These are phyloP conservation scores for Leuciscus idus DNA, from an alignment of 2,113 vertebrate genomes.

Conservation along the genomic window DNA sequence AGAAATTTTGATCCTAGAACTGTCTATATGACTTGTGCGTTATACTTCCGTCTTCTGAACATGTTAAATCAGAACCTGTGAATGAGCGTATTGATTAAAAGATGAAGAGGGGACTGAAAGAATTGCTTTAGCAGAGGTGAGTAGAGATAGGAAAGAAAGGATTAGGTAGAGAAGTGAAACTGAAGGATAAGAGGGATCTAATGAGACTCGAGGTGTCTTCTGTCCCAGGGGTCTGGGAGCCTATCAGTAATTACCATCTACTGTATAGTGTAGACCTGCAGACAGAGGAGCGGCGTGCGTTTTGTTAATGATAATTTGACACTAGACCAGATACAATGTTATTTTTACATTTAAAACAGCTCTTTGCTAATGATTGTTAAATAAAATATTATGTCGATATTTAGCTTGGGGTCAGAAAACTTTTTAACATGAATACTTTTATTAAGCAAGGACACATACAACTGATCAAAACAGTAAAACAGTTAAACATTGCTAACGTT, in stretches of 20 bases:
- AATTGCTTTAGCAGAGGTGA: slow-evolving; percentile 34
- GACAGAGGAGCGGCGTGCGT: background rate
- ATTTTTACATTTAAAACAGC: background rate
- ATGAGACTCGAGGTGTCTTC: slow-evolving; percentile 56
- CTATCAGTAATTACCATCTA: slow-evolving; percentile 57
- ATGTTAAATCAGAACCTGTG: slow-evolving; percentile 1
- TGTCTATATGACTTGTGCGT: background rate
- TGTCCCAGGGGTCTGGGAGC: slow-evolving; percentile 42
- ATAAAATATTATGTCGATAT: background rate
- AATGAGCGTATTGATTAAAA: slow-evolving; percentile 43
- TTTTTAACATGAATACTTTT: background rate
- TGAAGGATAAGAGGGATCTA: slow-evolving; percentile 49
- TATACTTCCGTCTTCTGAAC: background rate
- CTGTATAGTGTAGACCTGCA: slow-evolving; percentile 30
- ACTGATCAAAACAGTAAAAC: background rate
- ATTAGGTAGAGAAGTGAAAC: slow-evolving; percentile 24
- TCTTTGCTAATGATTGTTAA: background rate
- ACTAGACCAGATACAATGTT: background rate
- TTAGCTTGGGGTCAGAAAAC: background rate
- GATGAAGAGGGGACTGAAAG: slow-evolving; percentile 31
- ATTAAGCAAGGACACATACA: background rate
- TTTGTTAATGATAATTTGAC: background rate
- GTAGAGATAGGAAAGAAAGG: slow-evolving; percentile 40
- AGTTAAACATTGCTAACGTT: background rate
- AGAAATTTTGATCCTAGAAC: background rate